A percentile compares a stretch with the other conserved stretches of the same genome.
phyloP scores from a whole-genome alignment of 1,140 invertebrate species.

The Branchinecta lynchi region DNA sequence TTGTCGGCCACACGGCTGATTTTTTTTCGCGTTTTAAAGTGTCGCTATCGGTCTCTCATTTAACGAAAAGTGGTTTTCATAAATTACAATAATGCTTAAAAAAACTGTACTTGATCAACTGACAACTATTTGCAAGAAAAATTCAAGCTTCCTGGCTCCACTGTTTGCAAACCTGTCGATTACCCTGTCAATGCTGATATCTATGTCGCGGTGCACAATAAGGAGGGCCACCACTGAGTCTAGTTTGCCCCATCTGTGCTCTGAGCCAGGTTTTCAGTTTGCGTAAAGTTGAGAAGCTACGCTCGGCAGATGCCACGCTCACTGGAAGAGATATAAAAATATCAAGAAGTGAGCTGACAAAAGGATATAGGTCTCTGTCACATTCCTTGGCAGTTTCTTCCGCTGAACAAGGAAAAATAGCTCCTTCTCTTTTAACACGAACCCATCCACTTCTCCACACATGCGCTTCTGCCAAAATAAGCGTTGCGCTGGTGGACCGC shows the following conservation, averaged over 20 bases:
- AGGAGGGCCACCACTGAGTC: conserved; percentile 8
- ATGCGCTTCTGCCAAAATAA: no score
- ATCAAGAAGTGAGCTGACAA: no score
- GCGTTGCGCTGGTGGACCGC: neutral
- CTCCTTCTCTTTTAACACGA: no score
- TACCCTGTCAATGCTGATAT: conserved; percentile 9
- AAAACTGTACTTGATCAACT: conserved; percentile 10
- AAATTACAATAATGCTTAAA: neutral
- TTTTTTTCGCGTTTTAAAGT: neutral
- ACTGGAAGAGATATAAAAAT: no score
- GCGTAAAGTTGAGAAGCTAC: no score
- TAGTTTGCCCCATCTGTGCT: conserved; percentile 5
- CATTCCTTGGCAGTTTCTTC: no score
- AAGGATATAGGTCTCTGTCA: no score
- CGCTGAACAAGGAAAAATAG: no score
- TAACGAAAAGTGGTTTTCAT: conserved; percentile 9
- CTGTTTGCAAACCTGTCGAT: conserved; percentile 9
- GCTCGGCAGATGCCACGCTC: no score
- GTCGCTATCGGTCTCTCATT: neutral
- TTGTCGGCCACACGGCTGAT: conserved; percentile 1
- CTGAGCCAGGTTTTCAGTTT: conserved; percentile 8
- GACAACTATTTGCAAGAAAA: conserved; percentile 2
- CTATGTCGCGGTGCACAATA: neutral
- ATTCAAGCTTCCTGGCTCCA: conserved; percentile 8
- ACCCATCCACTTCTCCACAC: no score